Base-by-base conservation (phyloP, 2,888 invertebrate species). In the Alcis repandata region DNA sequence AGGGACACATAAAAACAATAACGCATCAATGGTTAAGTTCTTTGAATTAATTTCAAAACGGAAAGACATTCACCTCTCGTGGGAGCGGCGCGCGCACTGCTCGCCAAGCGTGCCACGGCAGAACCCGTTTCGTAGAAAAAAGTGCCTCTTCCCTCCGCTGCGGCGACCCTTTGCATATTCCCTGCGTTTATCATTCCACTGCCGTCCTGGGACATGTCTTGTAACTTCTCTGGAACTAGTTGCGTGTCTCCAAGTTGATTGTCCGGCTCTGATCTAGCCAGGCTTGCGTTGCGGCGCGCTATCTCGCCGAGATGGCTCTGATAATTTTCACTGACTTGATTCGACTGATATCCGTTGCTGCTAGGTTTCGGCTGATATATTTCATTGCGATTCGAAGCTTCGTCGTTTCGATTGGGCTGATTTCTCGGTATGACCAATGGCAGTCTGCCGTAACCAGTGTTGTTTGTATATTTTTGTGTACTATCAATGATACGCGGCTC, bases 61-160 rank as follows among this genome's bases (percentile, higher is more conserved):
- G 75, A 80, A 79, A 92, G 91, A 92, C 93, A 92, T 91, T 93
- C 92, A 93, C 93, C 93, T 93, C 89, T 86, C 67, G 76, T 76
- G 82, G 87, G 73, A 86, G 88, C 88, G 88, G 83, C 86, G 90
- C 86, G 91, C 91, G 89, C 85, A 95, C 94, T 91, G 95, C 94
- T 92, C 92, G 95, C 84, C 95, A 90, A 93, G 94, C 84, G 94
- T 92, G 88, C 94, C 94, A 80, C 80, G 71, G 82, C 84, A 83
- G 88, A 91, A 92, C 91, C 89, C 83, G 90, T 92, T 93, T 85
- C 87, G 96, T 96, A 94, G 95, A 96, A 92, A 92, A 92, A 92
- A 90, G 80, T 76, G 69, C 80, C 85, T 87, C 88, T 89, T 90
- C 90, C 91, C 86, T 88, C 89, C 88, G 86, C 88, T 82, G 79